Percentiles rank a stretch among this genome's conserved stretches.
Evolutionary conservation across 1,140 invertebrate species (phyloP).

Genomic region (Bombus breviceps): DNA sequence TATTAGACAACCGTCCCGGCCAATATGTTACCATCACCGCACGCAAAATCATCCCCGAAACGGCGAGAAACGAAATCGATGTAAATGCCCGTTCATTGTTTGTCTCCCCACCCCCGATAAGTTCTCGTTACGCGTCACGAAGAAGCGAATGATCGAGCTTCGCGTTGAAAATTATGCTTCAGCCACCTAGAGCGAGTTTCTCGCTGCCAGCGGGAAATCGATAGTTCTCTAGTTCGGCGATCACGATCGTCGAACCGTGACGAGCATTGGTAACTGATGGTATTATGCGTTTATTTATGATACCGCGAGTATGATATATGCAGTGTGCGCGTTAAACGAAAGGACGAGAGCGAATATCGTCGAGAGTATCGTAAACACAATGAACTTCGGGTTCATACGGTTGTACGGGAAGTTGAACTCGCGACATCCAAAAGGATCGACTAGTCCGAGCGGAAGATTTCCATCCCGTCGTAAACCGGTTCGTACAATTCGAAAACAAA

Average conservation of each 20-base stretch:
- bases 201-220: background rate
- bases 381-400: accelerated
- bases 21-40: conserved; percentile 43
- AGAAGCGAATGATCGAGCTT: background rate
- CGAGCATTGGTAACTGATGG: conserved; percentile 15
- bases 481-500: background rate
- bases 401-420: background rate
- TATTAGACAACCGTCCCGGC: conserved; percentile 49
- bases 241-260: conserved; percentile 7
- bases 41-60: conserved; percentile 5
- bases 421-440: background rate
- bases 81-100: background rate
- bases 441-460: background rate
- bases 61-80: conserved; percentile 23
- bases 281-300: conserved; percentile 6
- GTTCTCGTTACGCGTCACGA: conserved; percentile 2
- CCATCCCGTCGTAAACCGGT: background rate
- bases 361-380: background rate
- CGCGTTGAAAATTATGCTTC: conserved; percentile 12
- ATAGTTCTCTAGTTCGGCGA: conserved; percentile 15
- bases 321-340: background rate
- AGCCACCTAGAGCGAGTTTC: too few species aligned
- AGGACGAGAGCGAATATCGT: too few species aligned
- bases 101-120: background rate
- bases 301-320: background rate